Conservation (phyloP, 1,140 invertebrate species). For the Scaptomyza montana region DNA sequence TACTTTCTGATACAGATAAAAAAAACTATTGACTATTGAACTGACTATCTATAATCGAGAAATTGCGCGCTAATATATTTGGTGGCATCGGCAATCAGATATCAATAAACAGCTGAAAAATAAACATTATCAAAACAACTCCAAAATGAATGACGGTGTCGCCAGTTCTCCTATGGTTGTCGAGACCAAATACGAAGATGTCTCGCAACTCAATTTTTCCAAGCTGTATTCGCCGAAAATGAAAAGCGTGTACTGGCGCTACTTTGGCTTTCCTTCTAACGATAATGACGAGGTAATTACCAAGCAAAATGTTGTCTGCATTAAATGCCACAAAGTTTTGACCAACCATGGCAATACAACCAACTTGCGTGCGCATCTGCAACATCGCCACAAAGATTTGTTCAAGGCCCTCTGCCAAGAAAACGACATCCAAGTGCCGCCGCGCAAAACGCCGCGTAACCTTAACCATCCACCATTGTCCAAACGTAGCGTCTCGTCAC, state of each 20-base stretch:
- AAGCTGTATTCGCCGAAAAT: slow-evolving; percentile 84
- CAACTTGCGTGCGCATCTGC: slow-evolving; percentile 87
- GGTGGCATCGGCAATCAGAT: slow-evolving; percentile 54
- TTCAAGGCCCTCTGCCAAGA: slow-evolving; percentile 73
- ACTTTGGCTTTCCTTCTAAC: slow-evolving; percentile 87
- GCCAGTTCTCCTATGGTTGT: slow-evolving; percentile 58
- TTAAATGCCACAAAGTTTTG: slow-evolving; percentile 86
- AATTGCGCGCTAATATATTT: slow-evolving; percentile 75
- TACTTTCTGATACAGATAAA: slow-evolving; percentile 79
- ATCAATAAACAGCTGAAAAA: slow-evolving; percentile 48
- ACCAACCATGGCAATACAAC: slow-evolving; percentile 88
- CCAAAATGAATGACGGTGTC: slow-evolving; percentile 65
- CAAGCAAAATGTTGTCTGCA: slow-evolving; percentile 87
- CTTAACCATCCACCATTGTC: slow-evolving; percentile 61
- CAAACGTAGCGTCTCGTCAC: slow-evolving; percentile 67
- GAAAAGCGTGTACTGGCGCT: slow-evolving; percentile 88
- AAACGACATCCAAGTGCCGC: slow-evolving; percentile 76
- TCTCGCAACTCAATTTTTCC: slow-evolving; percentile 73
- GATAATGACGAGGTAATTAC: slow-evolving; percentile 87
- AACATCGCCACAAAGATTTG: slow-evolving; percentile 85
- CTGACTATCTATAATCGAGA: slow-evolving; percentile 80
- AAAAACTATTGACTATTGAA: slow-evolving; percentile 78
- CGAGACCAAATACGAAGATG: slow-evolving; percentile 70
- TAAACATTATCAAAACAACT: slow-evolving; percentile 17
- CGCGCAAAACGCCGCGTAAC: slow-evolving; percentile 72